Conservation (phyloP, 1,140 invertebrate species). For the Mactra quadrangularis region DNA sequence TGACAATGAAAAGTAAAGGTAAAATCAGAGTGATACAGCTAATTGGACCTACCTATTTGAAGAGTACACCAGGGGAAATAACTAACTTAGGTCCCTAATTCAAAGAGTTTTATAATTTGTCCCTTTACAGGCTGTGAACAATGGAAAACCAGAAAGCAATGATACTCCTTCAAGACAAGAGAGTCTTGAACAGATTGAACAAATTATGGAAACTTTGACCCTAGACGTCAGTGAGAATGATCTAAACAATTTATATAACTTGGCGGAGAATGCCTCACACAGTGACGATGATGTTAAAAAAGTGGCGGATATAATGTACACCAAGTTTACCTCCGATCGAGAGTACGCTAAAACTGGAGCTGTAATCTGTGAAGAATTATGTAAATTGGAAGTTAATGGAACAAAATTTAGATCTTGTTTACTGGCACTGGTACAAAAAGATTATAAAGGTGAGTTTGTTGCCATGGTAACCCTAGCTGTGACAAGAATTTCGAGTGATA, state of each 20-base stretch:
- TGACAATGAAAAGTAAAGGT: no score
- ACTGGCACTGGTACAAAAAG: constrained; percentile 66
- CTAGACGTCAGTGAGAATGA: constrained; percentile 57
- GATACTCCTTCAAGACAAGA: not conserved
- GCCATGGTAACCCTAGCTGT: no score
- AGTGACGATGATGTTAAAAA: constrained; percentile 48
- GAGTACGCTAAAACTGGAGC: constrained; percentile 68
- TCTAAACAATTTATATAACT: constrained; percentile 55
- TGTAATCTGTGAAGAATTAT: constrained; percentile 66
- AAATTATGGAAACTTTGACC: constrained; percentile 15
- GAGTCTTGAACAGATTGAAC: constrained; percentile 21
- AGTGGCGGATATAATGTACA: constrained; percentile 59
- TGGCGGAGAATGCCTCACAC: constrained; percentile 16
- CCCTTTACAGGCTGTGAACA: not conserved
- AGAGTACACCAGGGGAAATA: no score
- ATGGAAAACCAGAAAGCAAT: not conserved
- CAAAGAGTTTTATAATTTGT: no score
- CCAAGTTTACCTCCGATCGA: constrained; percentile 59
- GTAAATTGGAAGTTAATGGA: constrained; percentile 63
- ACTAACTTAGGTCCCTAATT: no score
- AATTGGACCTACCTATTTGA: no score
- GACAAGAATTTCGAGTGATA: no score
- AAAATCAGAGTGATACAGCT: no score
- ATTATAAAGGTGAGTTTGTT: constrained; percentile 69
- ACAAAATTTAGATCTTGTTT: constrained; percentile 68